Conservation (phyloP, 2,113 vertebrate species). For the Chelonoidis abingdonii region DNA sequence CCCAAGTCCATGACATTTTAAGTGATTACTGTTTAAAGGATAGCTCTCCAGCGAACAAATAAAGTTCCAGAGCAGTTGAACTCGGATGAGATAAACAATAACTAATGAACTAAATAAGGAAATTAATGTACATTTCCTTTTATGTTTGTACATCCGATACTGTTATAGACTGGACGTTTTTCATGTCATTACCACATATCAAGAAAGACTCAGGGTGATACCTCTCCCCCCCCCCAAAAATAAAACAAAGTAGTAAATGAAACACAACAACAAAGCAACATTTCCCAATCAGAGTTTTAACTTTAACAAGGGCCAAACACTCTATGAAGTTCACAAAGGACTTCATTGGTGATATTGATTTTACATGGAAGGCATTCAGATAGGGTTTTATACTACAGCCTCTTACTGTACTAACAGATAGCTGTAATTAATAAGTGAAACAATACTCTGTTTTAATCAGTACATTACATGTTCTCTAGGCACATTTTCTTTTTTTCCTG, state of each 20-base stretch:
- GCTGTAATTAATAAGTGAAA: background rate
- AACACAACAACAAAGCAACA: background rate
- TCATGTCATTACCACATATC: background rate
- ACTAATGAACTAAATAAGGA: background rate
- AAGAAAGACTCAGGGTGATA: background rate
- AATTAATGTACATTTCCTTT: background rate
- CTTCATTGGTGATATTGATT: background rate
- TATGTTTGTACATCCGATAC: background rate
- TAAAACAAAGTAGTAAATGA: background rate
- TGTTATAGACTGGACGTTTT: background rate
- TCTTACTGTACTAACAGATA: background rate
- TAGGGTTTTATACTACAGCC: background rate
- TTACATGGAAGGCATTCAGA: background rate
- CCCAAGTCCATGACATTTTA: background rate
- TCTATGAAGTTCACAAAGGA: background rate
- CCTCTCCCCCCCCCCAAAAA: background rate
- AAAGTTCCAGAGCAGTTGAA: background rate
- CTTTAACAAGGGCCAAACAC: background rate
- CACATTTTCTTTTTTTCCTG: background rate
- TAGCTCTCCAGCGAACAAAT: no score
- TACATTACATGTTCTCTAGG: background rate
- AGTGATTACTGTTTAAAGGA: background rate
- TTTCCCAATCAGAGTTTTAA: background rate
- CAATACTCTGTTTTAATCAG: background rate
- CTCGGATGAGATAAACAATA: background rate